These are phyloP conservation scores for Festucalex cinctus DNA, from an alignment of 2,113 vertebrate species.

Conservation along the genomic window DNA sequence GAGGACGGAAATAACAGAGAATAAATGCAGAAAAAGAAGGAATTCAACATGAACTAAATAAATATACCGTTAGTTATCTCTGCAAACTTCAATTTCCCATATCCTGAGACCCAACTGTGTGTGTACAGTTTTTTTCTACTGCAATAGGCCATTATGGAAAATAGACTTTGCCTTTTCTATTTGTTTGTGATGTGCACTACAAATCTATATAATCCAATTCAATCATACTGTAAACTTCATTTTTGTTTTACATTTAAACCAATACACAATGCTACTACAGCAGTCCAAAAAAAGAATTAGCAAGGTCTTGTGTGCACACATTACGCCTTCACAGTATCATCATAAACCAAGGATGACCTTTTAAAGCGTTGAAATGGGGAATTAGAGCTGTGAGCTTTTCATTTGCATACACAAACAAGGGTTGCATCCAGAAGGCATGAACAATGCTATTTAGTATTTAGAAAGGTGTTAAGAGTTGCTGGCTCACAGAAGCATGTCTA, in stretches of 20 bases:
- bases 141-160: too few species aligned
- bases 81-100: slow-evolving; percentile 48
- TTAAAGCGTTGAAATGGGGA: slow-evolving; percentile 41
- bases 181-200: neutral
- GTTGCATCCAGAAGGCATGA: slow-evolving; percentile 45
- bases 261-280: neutral
- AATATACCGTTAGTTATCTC: slow-evolving; percentile 35
- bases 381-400: slow-evolving; percentile 51
- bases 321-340: slow-evolving; percentile 17
- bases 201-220: neutral
- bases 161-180: neutral
- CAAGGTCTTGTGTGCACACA: slow-evolving; percentile 10
- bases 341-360: slow-evolving; percentile 57
- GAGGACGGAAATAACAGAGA: slow-evolving; percentile 39
- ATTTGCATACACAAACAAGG: slow-evolving; percentile 63
- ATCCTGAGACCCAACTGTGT: slow-evolving; percentile 38
- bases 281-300: neutral
- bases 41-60: slow-evolving; percentile 38
- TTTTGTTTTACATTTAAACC: neutral
- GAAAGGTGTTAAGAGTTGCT: slow-evolving; percentile 61
- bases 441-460: slow-evolving; percentile 68
- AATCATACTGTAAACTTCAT: neutral
- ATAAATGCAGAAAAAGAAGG: slow-evolving; percentile 17
- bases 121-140: too few species aligned
- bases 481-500: slow-evolving; percentile 43